Conservation (phyloP, 2,888 invertebrate genomes). For the Diadegma fenestrale region DNA sequence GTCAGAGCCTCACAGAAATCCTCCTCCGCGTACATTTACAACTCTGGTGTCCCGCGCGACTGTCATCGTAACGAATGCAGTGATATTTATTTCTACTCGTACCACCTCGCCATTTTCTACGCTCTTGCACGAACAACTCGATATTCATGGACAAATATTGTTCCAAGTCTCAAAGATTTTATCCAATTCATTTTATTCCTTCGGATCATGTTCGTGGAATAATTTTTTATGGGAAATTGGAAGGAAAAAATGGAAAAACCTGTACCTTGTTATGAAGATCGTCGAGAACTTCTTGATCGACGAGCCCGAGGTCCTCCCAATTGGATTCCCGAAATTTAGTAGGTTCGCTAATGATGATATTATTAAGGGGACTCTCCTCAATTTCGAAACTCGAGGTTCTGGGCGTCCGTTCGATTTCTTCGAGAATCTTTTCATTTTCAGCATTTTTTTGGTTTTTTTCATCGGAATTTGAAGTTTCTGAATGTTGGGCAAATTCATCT, state of each 20-base stretch:
- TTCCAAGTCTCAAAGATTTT: slow-evolving; percentile 11
- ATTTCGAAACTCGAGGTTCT: slow-evolving; percentile 9
- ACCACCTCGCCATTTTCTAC: slow-evolving; percentile 1
- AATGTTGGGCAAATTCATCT: neutral
- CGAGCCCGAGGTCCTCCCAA: slow-evolving; percentile 88
- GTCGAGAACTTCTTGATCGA: slow-evolving; percentile 87
- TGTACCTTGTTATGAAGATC: slow-evolving; percentile 90
- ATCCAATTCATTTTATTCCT: neutral
- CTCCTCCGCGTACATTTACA: neutral
- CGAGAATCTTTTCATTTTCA: neutral
- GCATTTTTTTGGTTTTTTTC: slow-evolving; percentile 30
- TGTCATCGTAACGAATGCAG: slow-evolving; percentile 66
- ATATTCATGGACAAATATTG: slow-evolving; percentile 61
- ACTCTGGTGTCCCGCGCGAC: slow-evolving; percentile 28
- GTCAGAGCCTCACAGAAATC: slow-evolving; percentile 19
- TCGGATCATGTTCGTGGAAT: no score
- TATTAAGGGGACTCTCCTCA: slow-evolving; percentile 45
- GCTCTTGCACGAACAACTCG: slow-evolving; percentile 58
- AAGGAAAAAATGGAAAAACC: neutral
- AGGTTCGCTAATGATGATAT: slow-evolving; percentile 63
- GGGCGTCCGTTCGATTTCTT: neutral
- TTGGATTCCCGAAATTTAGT: slow-evolving; percentile 76
- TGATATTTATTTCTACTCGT: slow-evolving; percentile 45
- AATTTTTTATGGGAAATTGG: neutral
- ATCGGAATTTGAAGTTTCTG: neutral